Conservation (phyloP, 2,797 vertebrate species). For the Champsocephalus gunnari region DNA sequence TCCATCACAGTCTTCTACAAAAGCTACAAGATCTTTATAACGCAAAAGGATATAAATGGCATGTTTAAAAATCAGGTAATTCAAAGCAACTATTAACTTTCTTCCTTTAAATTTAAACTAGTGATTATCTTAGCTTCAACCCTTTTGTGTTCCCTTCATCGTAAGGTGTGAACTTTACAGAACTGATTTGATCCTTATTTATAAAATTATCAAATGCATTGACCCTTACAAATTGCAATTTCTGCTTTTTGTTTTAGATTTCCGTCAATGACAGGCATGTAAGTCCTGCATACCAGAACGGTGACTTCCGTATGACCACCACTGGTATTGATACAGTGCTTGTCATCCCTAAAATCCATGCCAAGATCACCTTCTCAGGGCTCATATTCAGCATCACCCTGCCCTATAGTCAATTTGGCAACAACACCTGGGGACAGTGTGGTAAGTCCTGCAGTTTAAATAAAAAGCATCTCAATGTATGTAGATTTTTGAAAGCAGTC, state of each 20-base stretch:
- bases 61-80: slow-evolving; percentile 72
- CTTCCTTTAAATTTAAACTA: not conserved
- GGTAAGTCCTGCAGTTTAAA: slow-evolving; percentile 77
- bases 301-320: slow-evolving; percentile 78
- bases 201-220: not conserved
- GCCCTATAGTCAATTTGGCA: slow-evolving; percentile 81
- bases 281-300: slow-evolving; percentile 82
- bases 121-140: not conserved
- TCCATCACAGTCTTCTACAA: slow-evolving; percentile 86
- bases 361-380: slow-evolving; percentile 86
- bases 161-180: not conserved
- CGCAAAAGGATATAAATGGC: slow-evolving; percentile 65
- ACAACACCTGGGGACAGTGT: slow-evolving; percentile 92
- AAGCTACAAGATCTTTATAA: slow-evolving; percentile 85
- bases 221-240: not conserved
- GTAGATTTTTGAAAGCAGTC: not conserved
- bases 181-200: not conserved
- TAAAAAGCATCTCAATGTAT: not conserved
- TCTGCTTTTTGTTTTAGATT: slow-evolving; percentile 76
- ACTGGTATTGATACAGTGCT: slow-evolving; percentile 86
- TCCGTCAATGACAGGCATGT: slow-evolving; percentile 83
- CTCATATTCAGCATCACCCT: slow-evolving; percentile 86
- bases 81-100: not conserved
- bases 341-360: slow-evolving; percentile 81
- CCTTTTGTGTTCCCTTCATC: not conserved